A percentile compares a stretch with the other conserved stretches of the same genome.
Evolutionary conservation across 1,140 invertebrate species (phyloP).

Genomic region (Lepeophtheirus salmonis): DNA sequence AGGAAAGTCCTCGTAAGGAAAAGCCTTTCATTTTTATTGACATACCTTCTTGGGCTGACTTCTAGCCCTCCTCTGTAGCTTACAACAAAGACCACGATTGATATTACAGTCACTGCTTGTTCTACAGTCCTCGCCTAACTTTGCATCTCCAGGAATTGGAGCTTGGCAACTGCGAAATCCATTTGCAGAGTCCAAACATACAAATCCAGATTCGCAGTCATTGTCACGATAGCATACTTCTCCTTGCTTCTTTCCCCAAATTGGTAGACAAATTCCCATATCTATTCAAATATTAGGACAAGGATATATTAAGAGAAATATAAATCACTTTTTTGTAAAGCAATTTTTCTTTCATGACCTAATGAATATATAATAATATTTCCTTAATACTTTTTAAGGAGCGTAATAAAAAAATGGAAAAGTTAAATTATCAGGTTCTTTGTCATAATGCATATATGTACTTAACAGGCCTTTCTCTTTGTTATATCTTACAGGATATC

Average conservation of each 20-base stretch:
- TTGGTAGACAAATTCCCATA: constrained; percentile 46
- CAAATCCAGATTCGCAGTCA: constrained; percentile 50
- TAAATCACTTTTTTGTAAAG: not conserved
- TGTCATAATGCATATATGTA: no score
- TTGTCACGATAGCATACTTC: constrained; percentile 48
- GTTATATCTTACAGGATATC: no score
- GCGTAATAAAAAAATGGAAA: no score
- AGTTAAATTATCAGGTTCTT: no score
- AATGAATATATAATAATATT: no score
- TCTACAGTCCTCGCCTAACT: constrained; percentile 60
- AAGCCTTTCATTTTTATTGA: not conserved
- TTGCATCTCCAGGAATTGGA: constrained; percentile 48
- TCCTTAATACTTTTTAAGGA: no score
- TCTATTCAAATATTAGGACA: constrained; percentile 31
- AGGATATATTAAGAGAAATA: not conserved
- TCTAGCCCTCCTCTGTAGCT: constrained; percentile 60
- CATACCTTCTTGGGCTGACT: constrained; percentile 56
- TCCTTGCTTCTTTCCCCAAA: constrained; percentile 47
- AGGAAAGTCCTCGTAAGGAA: no score
- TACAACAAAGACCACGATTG: constrained; percentile 61
- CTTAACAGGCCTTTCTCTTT: no score
- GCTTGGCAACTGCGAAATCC: constrained; percentile 47
- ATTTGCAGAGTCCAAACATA: constrained; percentile 36
- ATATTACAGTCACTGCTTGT: constrained; percentile 69
- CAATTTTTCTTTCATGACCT: no score